Conservation (phyloP, 2,797 vertebrate species). For the Sebastes reedi region DNA sequence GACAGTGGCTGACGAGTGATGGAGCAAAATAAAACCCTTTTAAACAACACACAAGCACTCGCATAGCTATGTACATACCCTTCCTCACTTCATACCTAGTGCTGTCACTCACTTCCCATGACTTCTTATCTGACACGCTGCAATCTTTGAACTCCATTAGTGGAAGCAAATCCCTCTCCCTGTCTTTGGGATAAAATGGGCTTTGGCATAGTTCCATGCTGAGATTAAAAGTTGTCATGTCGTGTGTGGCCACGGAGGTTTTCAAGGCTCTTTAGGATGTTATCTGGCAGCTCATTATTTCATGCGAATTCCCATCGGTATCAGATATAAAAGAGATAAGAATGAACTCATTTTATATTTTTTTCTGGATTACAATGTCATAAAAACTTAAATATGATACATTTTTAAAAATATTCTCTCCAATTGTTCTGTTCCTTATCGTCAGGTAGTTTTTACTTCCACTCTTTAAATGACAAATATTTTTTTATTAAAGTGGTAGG, state of each 20-base stretch:
- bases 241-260: conserved; percentile 66
- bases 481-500: conserved; percentile 6
- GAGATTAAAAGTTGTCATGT: conserved; percentile 85
- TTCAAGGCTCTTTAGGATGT: conserved; percentile 66
- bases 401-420: neutral
- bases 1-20: conserved; percentile 57
- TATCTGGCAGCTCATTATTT: conserved; percentile 79
- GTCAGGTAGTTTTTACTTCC: conserved; percentile 12
- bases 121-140: conserved; percentile 78
- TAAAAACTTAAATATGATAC: conserved; percentile 43
- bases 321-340: conserved; percentile 66
- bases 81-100: conserved; percentile 51
- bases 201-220: conserved; percentile 77
- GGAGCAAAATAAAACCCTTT: conserved; percentile 48
- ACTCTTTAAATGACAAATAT: conserved; percentile 36
- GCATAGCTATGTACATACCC: conserved; percentile 49
- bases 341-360: conserved; percentile 30
- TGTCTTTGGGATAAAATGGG: conserved; percentile 78
- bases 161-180: conserved; percentile 77
- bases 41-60: conserved; percentile 51
- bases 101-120: conserved; percentile 75
- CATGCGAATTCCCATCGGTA: conserved; percentile 63
- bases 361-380: conserved; percentile 48
- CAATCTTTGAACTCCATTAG: conserved; percentile 85
- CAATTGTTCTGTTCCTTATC: neutral